Conservation (phyloP, 2,797 vertebrate species). For the Telmatherina bonti region DNA sequence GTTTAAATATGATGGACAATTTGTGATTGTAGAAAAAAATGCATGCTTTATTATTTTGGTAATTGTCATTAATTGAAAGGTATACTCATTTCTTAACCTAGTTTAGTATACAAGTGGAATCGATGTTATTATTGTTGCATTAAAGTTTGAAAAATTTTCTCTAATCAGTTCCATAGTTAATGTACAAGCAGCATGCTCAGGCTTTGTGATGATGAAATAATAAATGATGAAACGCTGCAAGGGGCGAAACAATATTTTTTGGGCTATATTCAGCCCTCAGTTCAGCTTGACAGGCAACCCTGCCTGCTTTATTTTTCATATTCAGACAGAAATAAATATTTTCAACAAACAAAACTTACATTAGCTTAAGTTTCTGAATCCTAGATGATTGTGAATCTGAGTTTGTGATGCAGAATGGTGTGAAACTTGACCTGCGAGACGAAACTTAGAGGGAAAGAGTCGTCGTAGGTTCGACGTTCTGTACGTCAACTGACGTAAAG, state of each 20-base stretch:
- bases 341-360: not conserved
- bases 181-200: not conserved
- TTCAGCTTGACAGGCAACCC: not conserved
- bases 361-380: rapidly evolving
- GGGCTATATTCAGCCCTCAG: rapidly evolving
- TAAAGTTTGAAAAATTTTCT: not conserved
- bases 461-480: rapidly evolving
- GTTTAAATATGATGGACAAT: too few relatives aligned
- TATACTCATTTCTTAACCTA: not conserved
- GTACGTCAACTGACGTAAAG: conserved; percentile 4
- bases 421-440: not conserved
- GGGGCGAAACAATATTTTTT: rapidly evolving
- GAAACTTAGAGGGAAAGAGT: rapidly evolving
- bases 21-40: too few relatives aligned
- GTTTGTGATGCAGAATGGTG: rapidly evolving
- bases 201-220: conserved; percentile 16
- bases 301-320: not conserved
- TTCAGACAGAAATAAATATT: not conserved
- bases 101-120: not conserved
- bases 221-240: conserved; percentile 15
- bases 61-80: too few relatives aligned
- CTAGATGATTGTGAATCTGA: rapidly evolving
- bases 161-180: not conserved
- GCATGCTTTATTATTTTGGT: too few relatives aligned
- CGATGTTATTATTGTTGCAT: not conserved